Evolutionary conservation across 2,113 vertebrate genomes (phyloP), one percentile per base, ranked within the genome.

Genomic region (Prionailurus viverrinus): DNA sequence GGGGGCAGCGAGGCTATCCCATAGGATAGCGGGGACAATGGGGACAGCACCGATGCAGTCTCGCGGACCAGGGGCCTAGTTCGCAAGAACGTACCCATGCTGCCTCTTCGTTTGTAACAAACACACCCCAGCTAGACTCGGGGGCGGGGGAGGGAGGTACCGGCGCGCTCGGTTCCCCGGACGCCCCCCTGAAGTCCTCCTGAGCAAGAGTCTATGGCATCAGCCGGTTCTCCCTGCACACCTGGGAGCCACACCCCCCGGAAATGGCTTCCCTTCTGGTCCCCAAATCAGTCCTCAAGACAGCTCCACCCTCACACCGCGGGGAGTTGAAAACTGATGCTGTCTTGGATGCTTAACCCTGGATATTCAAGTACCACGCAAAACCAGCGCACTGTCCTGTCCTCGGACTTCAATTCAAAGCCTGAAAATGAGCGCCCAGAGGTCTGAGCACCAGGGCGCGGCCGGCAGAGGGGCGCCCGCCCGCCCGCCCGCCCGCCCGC

Each of bases 271-370:
- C 29, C 76, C 68, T 3, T 12, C 14, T 7, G 16, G 15, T 55
- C 25, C 15, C 33, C 19, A 8, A 2, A 41, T 41, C 71, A 55
- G 71, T 23, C 14, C n/a, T 55, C 31, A 14, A 33, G 27, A 19
- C 2, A 14, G 18, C 39, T 6, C 19, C 16, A 13, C 76, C n/a
- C 58, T 21, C 61, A 55, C 16, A 1, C 55, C 15, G 53, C 48
- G 15, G 5, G 0, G 11, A 33, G 63, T 3, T 74, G 31, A 36
- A 11, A 9, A 48, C 18, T 2, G 14, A 16, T 0, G 1, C 21
- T 25, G 13, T 63, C 29, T 23, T 14, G 27, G 61, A 25, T 10
- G n/a, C 33, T 51, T 41, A 27, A 48, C 23, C 80, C 66, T 36
- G 36, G 25, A 58, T 1, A n/a, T 2, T 14, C 41, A 81, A 4